phyloP scores from a whole-genome alignment of 2,113 vertebrate species.

The Pandion haliaetus region DNA sequence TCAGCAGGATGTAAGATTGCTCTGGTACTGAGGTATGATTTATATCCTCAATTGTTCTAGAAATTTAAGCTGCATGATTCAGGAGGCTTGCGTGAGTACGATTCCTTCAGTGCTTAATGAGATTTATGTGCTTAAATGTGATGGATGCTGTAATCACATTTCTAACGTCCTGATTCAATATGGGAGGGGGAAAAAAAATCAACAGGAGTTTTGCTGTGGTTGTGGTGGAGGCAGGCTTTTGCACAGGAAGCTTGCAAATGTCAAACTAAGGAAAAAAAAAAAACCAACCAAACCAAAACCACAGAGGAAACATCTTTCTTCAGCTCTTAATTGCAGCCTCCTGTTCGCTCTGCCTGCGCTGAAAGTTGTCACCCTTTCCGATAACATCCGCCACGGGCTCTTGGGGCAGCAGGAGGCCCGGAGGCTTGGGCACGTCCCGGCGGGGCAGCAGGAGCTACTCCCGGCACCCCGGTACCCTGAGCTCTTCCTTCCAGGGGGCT shows the following conservation, averaged over 20 bases:
- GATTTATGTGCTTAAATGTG: neutral
- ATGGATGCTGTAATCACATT: neutral
- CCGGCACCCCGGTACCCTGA: neutral
- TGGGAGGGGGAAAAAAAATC: neutral
- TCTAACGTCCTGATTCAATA: neutral
- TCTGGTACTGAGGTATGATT: conserved; percentile 46
- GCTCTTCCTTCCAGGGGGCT: neutral
- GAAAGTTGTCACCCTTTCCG: neutral
- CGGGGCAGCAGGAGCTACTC: too few relatives aligned
- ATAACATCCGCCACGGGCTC: accelerated
- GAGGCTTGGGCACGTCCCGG: neutral
- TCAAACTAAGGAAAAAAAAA: neutral
- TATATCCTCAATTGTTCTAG: conserved; percentile 15
- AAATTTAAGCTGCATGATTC: neutral
- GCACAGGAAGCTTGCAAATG: neutral
- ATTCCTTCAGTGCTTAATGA: neutral
- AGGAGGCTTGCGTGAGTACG: neutral
- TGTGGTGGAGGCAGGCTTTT: neutral
- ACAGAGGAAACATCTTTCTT: neutral
- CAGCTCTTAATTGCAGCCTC: neutral
- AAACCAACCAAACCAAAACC: neutral
- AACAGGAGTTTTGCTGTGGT: neutral
- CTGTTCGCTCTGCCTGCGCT: neutral
- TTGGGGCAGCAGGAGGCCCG: neutral
- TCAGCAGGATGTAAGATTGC: neutral